Percentiles rank a stretch among this genome's conserved stretches.
phyloP scores from a whole-genome alignment of 2,113 vertebrate genomes.

The Macrotus californicus region DNA sequence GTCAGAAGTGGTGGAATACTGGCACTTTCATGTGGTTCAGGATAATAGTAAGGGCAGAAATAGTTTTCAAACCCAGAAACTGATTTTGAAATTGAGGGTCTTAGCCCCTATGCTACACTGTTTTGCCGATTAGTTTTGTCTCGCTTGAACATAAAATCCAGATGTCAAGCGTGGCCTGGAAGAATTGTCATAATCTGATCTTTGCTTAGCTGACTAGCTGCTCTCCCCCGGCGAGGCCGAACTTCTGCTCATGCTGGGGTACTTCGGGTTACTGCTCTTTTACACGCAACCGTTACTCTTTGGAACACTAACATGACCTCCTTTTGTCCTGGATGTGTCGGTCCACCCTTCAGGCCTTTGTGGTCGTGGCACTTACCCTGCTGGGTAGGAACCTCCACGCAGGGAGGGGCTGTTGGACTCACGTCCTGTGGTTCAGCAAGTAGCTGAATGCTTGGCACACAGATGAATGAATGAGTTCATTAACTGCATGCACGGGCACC shows the following conservation, averaged over 20 bases:
- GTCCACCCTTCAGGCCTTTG: not conserved
- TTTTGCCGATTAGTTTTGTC: not conserved
- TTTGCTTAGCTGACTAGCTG: slow-evolving; percentile 7
- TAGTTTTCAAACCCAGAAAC: not conserved
- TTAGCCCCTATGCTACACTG: not conserved
- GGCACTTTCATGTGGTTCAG: not conserved
- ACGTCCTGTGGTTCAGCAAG: not conserved
- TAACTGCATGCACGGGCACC: not conserved
- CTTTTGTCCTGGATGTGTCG: not conserved
- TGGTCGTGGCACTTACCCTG: not conserved
- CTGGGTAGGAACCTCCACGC: not conserved
- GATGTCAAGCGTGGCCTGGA: not conserved
- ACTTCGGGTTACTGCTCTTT: not conserved
- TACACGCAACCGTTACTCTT: not conserved
- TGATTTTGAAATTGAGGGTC: not conserved
- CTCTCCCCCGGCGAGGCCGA: not conserved
- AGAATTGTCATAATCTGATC: not conserved
- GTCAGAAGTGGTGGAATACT: not conserved
- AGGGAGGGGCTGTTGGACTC: not conserved
- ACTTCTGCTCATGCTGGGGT: not conserved
- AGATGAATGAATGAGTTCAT: not conserved
- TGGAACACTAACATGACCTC: not conserved
- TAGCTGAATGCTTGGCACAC: not conserved
- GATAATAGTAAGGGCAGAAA: not conserved
- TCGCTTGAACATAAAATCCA: not conserved